Evolutionary conservation across 1,140 invertebrate species (phyloP).

Genomic region (Atta texana): DNA sequence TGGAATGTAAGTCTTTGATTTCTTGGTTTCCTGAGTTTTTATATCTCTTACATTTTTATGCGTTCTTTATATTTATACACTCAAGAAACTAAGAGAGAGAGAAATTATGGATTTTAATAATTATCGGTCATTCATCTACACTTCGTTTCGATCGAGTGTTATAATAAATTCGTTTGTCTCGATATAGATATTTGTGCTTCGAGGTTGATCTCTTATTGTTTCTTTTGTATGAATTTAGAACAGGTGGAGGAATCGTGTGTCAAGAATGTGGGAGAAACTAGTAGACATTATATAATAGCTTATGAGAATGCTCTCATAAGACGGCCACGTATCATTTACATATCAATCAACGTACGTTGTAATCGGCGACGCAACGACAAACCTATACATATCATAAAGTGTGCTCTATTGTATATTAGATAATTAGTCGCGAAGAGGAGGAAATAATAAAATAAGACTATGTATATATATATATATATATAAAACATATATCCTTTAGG

Average conservation of each 20-base stretch:
- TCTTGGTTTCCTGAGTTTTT: background rate
- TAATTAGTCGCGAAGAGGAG: conserved; percentile 59
- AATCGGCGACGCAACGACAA: conserved; percentile 78
- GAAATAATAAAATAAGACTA: conserved; percentile 37
- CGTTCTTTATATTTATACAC: background rate
- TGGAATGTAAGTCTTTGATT: background rate
- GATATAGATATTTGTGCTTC: background rate
- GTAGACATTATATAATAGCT: conserved; percentile 39
- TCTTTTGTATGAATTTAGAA: conserved; percentile 17
- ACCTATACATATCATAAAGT: conserved; percentile 84
- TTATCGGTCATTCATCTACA: background rate
- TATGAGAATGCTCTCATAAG: conserved; percentile 47
- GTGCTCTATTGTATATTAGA: conserved; percentile 78
- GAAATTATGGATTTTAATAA: background rate
- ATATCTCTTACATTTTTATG: background rate
- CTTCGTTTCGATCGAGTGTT: background rate
- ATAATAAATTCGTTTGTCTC: background rate
- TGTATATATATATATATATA: no score
- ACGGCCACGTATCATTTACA: conserved; percentile 78
- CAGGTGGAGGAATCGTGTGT: background rate
- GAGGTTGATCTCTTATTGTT: conserved; percentile 15
- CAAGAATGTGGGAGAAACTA: background rate
- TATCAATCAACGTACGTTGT: conserved; percentile 82
- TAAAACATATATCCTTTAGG: conserved; percentile 19
- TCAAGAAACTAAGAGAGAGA: background rate